Evolutionary conservation across 2,113 vertebrate species (phyloP), one percentile per base, ranked within the genome.

Genomic region (Corydoras maculifer): DNA sequence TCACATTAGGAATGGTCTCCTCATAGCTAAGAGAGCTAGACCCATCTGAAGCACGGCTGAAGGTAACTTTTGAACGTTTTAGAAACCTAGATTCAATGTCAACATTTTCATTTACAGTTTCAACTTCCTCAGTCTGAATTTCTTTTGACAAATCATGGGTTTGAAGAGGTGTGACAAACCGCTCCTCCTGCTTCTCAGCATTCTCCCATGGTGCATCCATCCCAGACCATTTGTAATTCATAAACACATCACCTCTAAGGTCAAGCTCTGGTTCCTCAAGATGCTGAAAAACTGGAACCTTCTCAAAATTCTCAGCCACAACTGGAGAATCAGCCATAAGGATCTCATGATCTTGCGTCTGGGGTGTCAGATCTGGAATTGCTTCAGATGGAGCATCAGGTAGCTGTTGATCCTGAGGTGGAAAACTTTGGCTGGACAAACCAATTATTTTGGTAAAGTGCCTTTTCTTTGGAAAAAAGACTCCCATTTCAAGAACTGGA

Each of bases 21-120:
- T 88, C 87, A 74, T 85, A 89, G 63, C 78, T 80, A 29, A 86
- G 43, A 0, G 43, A 79, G 51, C 82, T 77, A 0, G 58, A 80
- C 0, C 86, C 84, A 65, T 85, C 86, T 1, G 8, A 2, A 8
- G 29, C 12, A 77, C 70, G 82, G 10, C 73, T 73, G 0, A 85
- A 74, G 66, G 69, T 7, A 4, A 89, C 32, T 59, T 81, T 83
- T 0, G 81, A 81, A 14, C 18, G 75, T 18, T 68, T 62, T 2
- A 82, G 2, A 10, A 78, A 77, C 49, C 32, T 29, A 0, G 25
- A 12, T 0, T 9, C 43, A 11, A 29, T 53, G 9, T 50, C 43
- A 14, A 69, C 18, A 43, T 43, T 43, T 43, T 43, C 7, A 3
- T n/a, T 48, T 4, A 7, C 8, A 8, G 43, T 15, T 11, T 18